phyloP scores from a whole-genome alignment of 2,113 vertebrate species.

The Melozone crissalis region DNA sequence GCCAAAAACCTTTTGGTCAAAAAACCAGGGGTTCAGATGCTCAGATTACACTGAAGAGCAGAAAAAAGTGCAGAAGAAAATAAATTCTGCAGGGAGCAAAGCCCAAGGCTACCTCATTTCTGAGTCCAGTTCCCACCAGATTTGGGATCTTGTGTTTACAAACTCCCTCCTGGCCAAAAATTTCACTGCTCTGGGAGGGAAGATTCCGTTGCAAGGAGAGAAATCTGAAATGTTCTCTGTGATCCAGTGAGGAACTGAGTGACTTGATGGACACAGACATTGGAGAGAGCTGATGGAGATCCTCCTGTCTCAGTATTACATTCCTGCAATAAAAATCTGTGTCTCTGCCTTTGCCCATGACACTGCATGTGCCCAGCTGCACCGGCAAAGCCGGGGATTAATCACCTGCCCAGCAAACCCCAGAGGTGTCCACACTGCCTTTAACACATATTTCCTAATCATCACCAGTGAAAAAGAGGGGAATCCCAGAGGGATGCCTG shows the following conservation, averaged over 20 bases:
- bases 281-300: background rate
- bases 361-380: accelerated
- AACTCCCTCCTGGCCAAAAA: background rate
- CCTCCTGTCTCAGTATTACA: background rate
- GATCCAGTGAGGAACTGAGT: background rate
- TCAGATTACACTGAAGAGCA: background rate
- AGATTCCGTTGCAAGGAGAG: background rate
- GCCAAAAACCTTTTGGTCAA: background rate
- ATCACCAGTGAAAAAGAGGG: background rate
- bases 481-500: background rate
- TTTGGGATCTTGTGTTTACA: background rate
- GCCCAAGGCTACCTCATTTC: background rate
- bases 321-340: background rate
- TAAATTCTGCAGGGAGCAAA: background rate
- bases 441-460: background rate
- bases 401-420: background rate
- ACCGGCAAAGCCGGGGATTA: accelerated
- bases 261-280: background rate
- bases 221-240: background rate
- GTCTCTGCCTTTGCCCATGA: background rate
- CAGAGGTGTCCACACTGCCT: background rate
- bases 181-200: background rate
- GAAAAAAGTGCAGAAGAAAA: background rate
- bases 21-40: background rate
- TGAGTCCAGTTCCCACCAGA: background rate